Conservation (phyloP, 2,888 invertebrate species). For the Callimorpha dominula region DNA sequence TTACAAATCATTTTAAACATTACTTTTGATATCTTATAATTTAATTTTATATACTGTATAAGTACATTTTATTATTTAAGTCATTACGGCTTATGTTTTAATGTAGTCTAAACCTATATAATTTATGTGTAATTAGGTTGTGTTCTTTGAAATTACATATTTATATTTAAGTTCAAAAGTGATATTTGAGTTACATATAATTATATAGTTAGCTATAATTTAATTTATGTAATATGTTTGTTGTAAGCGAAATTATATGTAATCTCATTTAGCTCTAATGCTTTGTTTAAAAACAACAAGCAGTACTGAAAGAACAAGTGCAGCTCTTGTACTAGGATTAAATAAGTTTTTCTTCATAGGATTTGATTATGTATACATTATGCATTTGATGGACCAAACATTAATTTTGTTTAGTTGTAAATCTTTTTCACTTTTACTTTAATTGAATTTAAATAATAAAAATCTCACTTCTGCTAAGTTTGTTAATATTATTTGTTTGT, state of each 20-base stretch:
- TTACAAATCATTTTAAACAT: neutral
- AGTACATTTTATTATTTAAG: neutral
- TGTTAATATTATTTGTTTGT: conserved; percentile 25
- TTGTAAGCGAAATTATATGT: conserved; percentile 25
- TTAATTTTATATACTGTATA: neutral
- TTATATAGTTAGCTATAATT: conserved; percentile 41
- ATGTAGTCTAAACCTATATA: neutral
- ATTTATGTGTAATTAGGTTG: conserved; percentile 30
- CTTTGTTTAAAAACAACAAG: conserved; percentile 18
- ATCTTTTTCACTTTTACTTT: conserved; percentile 4
- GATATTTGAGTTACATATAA: conserved; percentile 54
- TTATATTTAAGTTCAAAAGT: conserved; percentile 54
- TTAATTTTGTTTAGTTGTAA: conserved; percentile 25
- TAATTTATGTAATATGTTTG: conserved; percentile 40
- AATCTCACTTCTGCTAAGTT: conserved; percentile 22
- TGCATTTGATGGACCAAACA: conserved; percentile 51
- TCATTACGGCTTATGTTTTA: neutral
- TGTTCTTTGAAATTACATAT: conserved; percentile 32
- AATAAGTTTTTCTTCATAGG: conserved; percentile 35
- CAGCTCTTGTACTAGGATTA: conserved; percentile 27
- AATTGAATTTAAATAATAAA: conserved; percentile 9
- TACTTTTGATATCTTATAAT: neutral
- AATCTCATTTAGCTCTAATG: neutral
- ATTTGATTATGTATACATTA: conserved; percentile 19
- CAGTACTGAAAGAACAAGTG: conserved; percentile 50